Evolutionary conservation across 2,888 invertebrate genomes (phyloP).

Genomic region (Sepioteuthis lessoniana): DNA sequence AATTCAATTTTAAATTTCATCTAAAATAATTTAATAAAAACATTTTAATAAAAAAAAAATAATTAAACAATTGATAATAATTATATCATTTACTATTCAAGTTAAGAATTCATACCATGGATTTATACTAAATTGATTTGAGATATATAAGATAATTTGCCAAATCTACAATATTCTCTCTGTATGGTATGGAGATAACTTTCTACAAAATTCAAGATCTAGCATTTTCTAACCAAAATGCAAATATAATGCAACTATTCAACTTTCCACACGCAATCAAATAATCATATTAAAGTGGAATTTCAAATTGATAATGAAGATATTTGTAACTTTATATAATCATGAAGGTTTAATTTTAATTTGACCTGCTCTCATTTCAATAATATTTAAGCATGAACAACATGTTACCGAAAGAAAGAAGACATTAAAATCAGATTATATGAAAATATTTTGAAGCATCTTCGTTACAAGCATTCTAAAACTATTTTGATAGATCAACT

Average conservation of each 20-base stretch:
- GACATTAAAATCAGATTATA: not conserved
- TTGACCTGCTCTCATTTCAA: not conserved
- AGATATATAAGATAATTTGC: not conserved
- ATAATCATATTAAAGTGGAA: not conserved
- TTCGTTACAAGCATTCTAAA: not conserved
- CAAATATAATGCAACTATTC: not conserved
- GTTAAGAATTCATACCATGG: not conserved
- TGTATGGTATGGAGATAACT: not conserved
- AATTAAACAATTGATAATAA: too few relatives aligned
- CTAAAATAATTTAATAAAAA: too few relatives aligned
- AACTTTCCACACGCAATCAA: not conserved
- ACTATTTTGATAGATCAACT: not conserved
- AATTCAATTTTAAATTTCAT: too few relatives aligned
- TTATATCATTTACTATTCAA: not conserved
- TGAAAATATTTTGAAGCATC: not conserved
- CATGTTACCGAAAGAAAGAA: not conserved
- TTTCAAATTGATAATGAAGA: not conserved
- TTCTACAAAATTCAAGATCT: not conserved
- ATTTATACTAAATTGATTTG: too few relatives aligned
- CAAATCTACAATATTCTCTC: not conserved
- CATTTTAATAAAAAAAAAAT: too few relatives aligned
- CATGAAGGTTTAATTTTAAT: too few relatives aligned
- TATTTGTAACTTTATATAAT: not conserved
- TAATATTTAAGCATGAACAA: not conserved
- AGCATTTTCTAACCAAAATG: not conserved